Conservation (phyloP, 2,797 vertebrate species). For the Chelon auratus region DNA sequence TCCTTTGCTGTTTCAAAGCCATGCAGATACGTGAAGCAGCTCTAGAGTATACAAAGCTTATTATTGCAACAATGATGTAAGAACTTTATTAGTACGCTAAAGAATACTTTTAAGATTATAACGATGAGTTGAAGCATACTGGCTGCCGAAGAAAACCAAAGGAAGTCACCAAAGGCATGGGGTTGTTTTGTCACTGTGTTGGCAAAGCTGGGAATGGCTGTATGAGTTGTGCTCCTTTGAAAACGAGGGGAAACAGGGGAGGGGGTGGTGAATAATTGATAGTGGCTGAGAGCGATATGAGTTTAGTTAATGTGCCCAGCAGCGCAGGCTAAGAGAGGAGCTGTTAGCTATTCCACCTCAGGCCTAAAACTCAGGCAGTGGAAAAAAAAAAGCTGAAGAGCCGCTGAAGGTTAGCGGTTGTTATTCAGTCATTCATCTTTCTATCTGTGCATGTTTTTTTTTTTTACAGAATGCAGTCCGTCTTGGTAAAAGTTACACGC, state of each 20-base stretch:
- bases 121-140: slow-evolving; percentile 39
- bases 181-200: slow-evolving; percentile 55
- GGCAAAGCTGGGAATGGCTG: slow-evolving; percentile 48
- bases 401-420: slow-evolving; percentile 48
- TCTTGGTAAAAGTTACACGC: slow-evolving; percentile 31
- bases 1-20: too few species aligned
- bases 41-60: slow-evolving; percentile 2
- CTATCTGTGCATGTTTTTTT: slow-evolving; percentile 15
- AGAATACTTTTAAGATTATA: slow-evolving; percentile 30
- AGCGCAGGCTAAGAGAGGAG: slow-evolving; percentile 83
- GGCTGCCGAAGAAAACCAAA: slow-evolving; percentile 28
- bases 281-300: slow-evolving; percentile 88
- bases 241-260: slow-evolving; percentile 57
- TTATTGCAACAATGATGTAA: slow-evolving; percentile 51
- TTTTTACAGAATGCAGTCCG: slow-evolving; percentile 24
- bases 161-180: slow-evolving; percentile 46
- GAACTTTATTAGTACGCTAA: slow-evolving; percentile 43
- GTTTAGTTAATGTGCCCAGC: slow-evolving; percentile 89
- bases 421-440: slow-evolving; percentile 36
- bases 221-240: slow-evolving; percentile 74
- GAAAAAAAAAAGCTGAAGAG: slow-evolving; percentile 43
- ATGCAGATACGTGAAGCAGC: slow-evolving; percentile 8
- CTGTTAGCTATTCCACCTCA: slow-evolving; percentile 82
- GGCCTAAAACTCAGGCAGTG: slow-evolving; percentile 72
- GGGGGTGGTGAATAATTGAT: slow-evolving; percentile 85